Base-by-base conservation (phyloP, 2,888 invertebrate species). In the Pristionchus mayeri region DNA sequence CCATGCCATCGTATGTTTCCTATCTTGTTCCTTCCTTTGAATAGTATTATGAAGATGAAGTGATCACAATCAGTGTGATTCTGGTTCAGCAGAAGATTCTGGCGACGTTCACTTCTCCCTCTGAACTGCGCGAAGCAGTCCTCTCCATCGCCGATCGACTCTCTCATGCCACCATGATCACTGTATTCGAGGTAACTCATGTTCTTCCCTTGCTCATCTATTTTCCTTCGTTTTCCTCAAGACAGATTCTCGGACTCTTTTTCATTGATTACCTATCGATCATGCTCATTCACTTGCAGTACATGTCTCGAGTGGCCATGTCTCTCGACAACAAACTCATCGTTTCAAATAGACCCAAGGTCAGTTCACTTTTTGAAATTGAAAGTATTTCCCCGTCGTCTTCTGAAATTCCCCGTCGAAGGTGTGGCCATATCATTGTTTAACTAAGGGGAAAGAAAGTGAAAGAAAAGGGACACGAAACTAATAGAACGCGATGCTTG, bases 11-110 rank as follows among this genome's bases (percentile, higher is more conserved):
- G 76, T 48, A 11, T 2, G 37, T 40, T 1, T 16, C 24, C 24
- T 4, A 2, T 24, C 24, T 57, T 24, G 4, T 57, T 34, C 16
- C 34, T 34, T 54, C n/a, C 7, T 21, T 54, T 54, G 21, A 54
- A 54, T 54, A 54, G 21, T 54, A 54, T 54, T 60, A 1, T n/a
- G 7, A 54, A 3, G 21, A 3, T 54, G 7, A 54, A 3, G 21
- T 57, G 1, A 16, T 30, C 16, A 13, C 30, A 27, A n/a, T n/a
- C n/a, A n/a, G n/a, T n/a, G n/a, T n/a, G n/a, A n/a, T n/a, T n/a
- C n/a, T 60, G 13, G 6, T 60, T n/a, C 76, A 76, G 76, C 48
- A 48, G 44, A 48, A 48, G 48, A 76, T 76, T 24, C 76, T 76
- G 6, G 76, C 48, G 0, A 76, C 76, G 27, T 76, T 76, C 48